Conservation (phyloP, 2,888 invertebrate genomes). For the Pseudococcus jackbeardsleyi region DNA sequence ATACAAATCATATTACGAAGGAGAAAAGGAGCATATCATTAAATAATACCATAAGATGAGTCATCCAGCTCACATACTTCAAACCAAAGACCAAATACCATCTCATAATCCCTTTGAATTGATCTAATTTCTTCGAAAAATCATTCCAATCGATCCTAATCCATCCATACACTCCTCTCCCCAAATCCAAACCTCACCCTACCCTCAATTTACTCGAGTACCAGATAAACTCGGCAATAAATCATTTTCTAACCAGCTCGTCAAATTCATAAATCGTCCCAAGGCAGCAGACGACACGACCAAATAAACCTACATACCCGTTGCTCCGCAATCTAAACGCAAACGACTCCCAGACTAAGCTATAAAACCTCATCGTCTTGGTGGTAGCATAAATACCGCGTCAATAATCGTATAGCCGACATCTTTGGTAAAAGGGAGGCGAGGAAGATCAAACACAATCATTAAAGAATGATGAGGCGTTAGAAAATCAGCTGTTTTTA, state of each 20-base stretch:
- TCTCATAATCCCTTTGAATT: too few relatives aligned
- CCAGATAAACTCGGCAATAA: not conserved
- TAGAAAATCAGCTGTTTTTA: slow-evolving; percentile 59
- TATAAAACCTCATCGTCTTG: not conserved
- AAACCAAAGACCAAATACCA: not conserved
- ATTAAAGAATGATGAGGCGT: slow-evolving; percentile 56
- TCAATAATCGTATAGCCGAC: not conserved
- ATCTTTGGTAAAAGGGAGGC: not conserved
- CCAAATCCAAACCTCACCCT: not conserved
- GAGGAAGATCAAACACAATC: slow-evolving; percentile 31
- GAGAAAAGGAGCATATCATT: too few relatives aligned
- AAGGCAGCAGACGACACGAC: not conserved
- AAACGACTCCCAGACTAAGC: not conserved
- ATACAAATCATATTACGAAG: not conserved
- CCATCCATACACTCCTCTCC: not conserved
- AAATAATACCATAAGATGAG: not conserved
- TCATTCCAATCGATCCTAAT: not conserved
- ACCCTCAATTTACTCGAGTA: not conserved
- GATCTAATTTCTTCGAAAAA: too few relatives aligned
- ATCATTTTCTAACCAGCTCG: not conserved
- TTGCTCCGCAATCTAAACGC: not conserved
- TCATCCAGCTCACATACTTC: not conserved
- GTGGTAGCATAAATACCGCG: slow-evolving; percentile 30
- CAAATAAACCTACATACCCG: not conserved
- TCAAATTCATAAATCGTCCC: not conserved